Evolutionary conservation across 2,888 invertebrate genomes (phyloP).

Genomic region (Horisme vitalbata): DNA sequence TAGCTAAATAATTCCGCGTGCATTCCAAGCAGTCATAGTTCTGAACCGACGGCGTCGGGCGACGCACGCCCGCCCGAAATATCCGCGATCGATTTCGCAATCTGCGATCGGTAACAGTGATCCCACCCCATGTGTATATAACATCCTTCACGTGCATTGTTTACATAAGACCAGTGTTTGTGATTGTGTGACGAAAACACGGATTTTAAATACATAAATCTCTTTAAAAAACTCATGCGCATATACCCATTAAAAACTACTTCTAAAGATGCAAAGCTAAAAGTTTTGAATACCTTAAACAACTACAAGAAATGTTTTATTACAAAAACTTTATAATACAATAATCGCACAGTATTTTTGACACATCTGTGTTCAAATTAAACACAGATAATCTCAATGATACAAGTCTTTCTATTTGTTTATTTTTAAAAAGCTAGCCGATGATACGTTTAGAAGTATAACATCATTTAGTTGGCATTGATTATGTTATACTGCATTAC

Average conservation of each 20-base stretch:
- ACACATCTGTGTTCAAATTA: constrained; percentile 8
- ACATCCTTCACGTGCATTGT: constrained; percentile 41
- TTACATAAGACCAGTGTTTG: constrained; percentile 32
- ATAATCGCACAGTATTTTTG: neutral
- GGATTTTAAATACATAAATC: neutral
- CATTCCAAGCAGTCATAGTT: constrained; percentile 46
- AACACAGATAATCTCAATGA: neutral
- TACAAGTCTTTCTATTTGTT: neutral
- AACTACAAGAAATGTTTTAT: neutral
- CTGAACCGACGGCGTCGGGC: constrained; percentile 37
- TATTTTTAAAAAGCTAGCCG: neutral
- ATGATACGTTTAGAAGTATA: too few species aligned
- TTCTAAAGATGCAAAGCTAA: constrained; percentile 5
- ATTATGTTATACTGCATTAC: neutral
- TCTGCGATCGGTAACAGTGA: constrained; percentile 21
- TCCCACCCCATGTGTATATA: constrained; percentile 34
- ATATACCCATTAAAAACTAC: constrained; percentile 2
- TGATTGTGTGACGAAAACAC: constrained; percentile 13
- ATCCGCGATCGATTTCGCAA: constrained; percentile 26
- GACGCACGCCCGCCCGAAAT: constrained; percentile 48
- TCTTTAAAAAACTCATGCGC: neutral
- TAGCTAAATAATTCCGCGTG: constrained; percentile 19
- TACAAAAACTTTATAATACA: neutral
- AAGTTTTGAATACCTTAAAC: neutral
- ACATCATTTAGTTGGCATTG: constrained; percentile 1